Conservation (phyloP, 2,888 invertebrate species). For the Podotricha telesiphe region DNA sequence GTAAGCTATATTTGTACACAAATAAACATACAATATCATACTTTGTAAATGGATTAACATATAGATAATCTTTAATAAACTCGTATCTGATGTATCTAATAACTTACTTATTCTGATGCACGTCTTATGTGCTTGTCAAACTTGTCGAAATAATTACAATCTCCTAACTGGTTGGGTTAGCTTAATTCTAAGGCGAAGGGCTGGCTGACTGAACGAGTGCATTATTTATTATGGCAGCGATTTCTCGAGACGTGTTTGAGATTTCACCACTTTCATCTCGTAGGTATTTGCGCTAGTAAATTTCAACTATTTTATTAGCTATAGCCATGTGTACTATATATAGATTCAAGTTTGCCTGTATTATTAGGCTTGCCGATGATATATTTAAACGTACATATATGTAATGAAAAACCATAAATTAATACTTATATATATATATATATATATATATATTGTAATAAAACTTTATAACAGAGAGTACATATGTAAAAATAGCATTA, state of each 20-base stretch:
- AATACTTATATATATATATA: too few relatives aligned
- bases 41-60: too few relatives aligned
- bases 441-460: too few relatives aligned
- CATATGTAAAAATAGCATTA: too few relatives aligned
- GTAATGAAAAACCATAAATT: too few relatives aligned
- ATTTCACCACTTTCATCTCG: constrained; percentile 82
- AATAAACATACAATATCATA: neutral
- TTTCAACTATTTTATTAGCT: constrained; percentile 38
- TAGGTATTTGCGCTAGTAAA: constrained; percentile 52
- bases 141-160: constrained; percentile 51
- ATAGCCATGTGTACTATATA: constrained; percentile 14
- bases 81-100: neutral
- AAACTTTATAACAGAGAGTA: too few relatives aligned
- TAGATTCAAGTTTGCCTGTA: too few relatives aligned
- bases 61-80: neutral
- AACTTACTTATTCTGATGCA: constrained; percentile 12
- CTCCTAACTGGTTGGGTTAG: constrained; percentile 61
- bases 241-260: constrained; percentile 73
- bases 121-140: constrained; percentile 17
- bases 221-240: constrained; percentile 79
- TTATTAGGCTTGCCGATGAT: too few relatives aligned
- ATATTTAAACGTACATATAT: too few relatives aligned
- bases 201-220: constrained; percentile 72
- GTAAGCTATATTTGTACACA: neutral
- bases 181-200: constrained; percentile 62